Evolutionary conservation across 2,113 vertebrate species (phyloP).

Genomic region (Odocoileus virginianus): DNA sequence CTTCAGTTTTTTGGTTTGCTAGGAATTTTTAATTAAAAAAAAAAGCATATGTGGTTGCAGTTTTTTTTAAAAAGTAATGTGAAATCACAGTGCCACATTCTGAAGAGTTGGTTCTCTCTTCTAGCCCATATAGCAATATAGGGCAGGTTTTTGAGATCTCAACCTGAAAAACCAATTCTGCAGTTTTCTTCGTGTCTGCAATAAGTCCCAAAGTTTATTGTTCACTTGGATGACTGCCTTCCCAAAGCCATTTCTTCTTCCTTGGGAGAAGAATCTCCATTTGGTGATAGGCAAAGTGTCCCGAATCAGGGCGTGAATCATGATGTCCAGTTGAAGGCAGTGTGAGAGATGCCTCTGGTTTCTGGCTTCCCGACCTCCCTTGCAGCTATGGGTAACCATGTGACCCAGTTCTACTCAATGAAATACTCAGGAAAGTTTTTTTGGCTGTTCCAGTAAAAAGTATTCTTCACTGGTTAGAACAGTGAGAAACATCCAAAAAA

Average conservation of each 20-base stretch:
- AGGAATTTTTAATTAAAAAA: slow-evolving; percentile 42
- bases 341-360: neutral
- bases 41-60: slow-evolving; percentile 25
- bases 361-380: neutral
- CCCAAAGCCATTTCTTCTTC: neutral
- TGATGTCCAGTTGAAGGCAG: neutral
- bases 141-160: slow-evolving; percentile 9
- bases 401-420: neutral
- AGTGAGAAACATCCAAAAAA: neutral
- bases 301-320: neutral
- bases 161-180: neutral
- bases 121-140: neutral
- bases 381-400: neutral
- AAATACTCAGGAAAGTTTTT: neutral
- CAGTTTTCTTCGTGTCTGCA: neutral
- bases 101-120: neutral
- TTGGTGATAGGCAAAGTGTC: neutral
- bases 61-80: neutral
- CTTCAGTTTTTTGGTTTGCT: slow-evolving; percentile 49
- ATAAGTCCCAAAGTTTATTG: neutral
- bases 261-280: neutral
- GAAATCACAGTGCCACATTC: neutral
- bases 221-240: neutral
- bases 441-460: neutral
- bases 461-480: neutral